Evolutionary conservation across 2,797 vertebrate genomes (phyloP).

Genomic region (Ptychobarbus kaznakovi): DNA sequence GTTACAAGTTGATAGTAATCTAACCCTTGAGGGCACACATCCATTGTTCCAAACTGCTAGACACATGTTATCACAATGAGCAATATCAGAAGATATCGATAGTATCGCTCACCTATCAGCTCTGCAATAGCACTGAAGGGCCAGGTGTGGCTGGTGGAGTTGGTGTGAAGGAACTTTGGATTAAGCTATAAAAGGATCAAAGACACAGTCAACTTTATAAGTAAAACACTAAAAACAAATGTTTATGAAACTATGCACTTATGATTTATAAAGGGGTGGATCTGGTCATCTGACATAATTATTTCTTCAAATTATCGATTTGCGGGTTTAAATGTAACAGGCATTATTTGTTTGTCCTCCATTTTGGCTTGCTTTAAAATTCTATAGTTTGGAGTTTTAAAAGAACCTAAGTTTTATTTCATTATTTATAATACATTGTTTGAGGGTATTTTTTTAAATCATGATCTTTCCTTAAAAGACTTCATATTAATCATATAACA

Average conservation of each 20-base stretch:
- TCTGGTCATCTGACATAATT: neutral
- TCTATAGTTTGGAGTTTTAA: neutral
- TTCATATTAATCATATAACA: neutral
- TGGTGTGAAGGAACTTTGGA: conserved; percentile 92
- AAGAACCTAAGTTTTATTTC: neutral
- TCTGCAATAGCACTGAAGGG: conserved; percentile 96
- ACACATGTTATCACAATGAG: neutral
- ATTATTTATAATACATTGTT: neutral
- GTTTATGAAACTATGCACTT: neutral
- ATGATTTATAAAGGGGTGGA: neutral
- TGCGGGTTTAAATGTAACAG: neutral
- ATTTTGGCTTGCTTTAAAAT: neutral
- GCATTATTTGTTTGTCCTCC: neutral
- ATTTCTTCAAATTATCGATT: neutral
- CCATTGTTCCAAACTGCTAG: neutral
- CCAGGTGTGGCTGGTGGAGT: conserved; percentile 98
- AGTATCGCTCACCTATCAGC: conserved; percentile 89
- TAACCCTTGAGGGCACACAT: neutral
- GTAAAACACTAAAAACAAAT: neutral
- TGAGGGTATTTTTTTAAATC: neutral
- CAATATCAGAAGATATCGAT: neutral
- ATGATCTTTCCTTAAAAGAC: neutral
- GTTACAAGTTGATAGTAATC: neutral
- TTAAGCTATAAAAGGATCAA: conserved; percentile 77
- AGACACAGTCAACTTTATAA: neutral